A percentile compares a stretch with the other conserved stretches of the same genome.
These are phyloP conservation scores for Troides helena DNA, from an alignment of 2,888 invertebrate genomes.

Conservation along the genomic window DNA sequence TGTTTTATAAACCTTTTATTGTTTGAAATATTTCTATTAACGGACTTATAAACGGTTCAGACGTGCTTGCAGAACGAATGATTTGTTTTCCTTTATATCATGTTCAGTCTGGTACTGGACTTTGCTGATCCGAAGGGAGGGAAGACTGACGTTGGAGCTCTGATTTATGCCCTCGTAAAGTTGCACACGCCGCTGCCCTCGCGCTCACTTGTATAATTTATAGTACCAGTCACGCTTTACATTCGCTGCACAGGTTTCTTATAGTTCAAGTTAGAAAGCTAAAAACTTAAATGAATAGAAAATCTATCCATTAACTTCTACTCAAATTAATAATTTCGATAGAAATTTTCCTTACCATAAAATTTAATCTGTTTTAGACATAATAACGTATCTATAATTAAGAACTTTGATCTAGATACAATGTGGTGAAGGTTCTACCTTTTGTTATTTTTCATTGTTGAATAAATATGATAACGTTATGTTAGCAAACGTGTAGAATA, in stretches of 20 bases:
- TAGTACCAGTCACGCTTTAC: slow-evolving; percentile 60
- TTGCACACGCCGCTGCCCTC: slow-evolving; percentile 70
- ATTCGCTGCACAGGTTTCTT: slow-evolving; percentile 59
- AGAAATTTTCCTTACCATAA: too few species aligned
- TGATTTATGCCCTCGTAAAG: slow-evolving; percentile 75
- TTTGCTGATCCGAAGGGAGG: slow-evolving; percentile 44
- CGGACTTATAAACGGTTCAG: background rate
- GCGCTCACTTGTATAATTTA: slow-evolving; percentile 77
- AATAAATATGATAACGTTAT: background rate
- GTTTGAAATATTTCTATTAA: background rate
- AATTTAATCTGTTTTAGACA: too few species aligned
- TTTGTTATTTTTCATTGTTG: background rate
- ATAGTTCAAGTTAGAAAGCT: slow-evolving; percentile 47
- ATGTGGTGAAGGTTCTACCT: background rate
- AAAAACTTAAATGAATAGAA: background rate
- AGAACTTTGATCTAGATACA: too few species aligned
- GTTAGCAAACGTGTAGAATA: background rate
- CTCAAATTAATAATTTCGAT: background rate
- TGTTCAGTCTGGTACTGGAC: slow-evolving; percentile 14
- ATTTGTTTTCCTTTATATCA: slow-evolving; percentile 14
- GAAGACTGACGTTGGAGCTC: slow-evolving; percentile 55
- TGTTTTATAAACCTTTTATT: too few species aligned
- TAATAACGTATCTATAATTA: too few species aligned
- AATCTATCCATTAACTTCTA: background rate
- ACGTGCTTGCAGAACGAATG: slow-evolving; percentile 1